Evolutionary conservation across 2,113 vertebrate species (phyloP).

Genomic region (Pelodiscus sinensis): DNA sequence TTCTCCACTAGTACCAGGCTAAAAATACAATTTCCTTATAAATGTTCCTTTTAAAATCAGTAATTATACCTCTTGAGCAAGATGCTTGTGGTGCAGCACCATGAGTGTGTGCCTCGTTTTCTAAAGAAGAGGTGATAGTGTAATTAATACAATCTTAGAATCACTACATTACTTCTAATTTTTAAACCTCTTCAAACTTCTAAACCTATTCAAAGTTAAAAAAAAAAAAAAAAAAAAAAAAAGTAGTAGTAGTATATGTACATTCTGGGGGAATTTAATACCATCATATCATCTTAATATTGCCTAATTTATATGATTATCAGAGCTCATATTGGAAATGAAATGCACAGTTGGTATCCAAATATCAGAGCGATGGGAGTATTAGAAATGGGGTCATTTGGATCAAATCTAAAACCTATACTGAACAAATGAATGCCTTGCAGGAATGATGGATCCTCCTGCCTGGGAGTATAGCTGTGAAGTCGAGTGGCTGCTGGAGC

Average conservation of each 20-base stretch:
- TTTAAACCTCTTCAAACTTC: not conserved
- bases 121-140: not conserved
- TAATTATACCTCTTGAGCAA: not conserved
- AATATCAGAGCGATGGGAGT: not conserved
- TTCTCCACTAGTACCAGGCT: not conserved
- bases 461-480: not conserved
- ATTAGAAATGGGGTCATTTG: not conserved
- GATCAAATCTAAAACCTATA: not conserved
- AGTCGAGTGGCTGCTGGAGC: fast-evolving
- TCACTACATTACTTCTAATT: not conserved
- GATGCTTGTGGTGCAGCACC: not conserved
- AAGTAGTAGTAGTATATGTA: fast-evolving
- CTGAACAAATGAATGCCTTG: not conserved
- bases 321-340: not conserved
- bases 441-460: fast-evolving
- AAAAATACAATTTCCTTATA: not conserved
- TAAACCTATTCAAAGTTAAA: not conserved
- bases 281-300: not conserved
- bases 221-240: not conserved
- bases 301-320: not conserved
- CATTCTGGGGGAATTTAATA: not conserved
- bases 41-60: conserved; percentile 1
- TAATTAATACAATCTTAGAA: conserved; percentile 14
- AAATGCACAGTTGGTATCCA: not conserved
- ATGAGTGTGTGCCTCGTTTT: not conserved